phyloP scores from a whole-genome alignment of 2,113 vertebrate species.

The Notiomystis cincta region DNA sequence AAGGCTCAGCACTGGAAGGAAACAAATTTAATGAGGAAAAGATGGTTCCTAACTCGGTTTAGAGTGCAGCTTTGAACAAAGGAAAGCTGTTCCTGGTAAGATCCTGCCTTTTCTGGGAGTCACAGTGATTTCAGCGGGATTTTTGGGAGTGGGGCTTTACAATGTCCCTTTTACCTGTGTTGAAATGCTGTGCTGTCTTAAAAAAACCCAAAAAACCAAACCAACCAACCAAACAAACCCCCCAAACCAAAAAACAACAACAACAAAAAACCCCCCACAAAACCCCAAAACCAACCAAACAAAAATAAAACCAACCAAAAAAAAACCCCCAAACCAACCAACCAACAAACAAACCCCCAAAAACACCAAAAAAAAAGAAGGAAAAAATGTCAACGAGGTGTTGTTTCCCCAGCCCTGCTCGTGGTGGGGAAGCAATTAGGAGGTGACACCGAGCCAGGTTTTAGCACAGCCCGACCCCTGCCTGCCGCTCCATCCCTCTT shows the following conservation, averaged over 20 bases:
- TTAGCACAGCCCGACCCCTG: background rate
- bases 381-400: background rate
- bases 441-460: background rate
- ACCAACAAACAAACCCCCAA: too few species aligned
- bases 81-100: background rate
- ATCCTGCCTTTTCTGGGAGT: background rate
- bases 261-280: too few species aligned
- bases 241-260: too few species aligned
- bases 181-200: accelerated
- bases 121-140: background rate
- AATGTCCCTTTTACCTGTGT: background rate
- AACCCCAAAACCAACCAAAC: too few species aligned
- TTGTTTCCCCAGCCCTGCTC: background rate
- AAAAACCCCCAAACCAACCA: too few species aligned
- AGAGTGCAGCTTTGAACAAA: background rate
- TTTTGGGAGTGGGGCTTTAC: background rate
- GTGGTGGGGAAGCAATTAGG: background rate
- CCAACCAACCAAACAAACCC: too few species aligned
- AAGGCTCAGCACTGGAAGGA: background rate
- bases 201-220: too few species aligned
- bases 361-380: background rate
- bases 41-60: background rate
- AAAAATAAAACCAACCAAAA: too few species aligned
- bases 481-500: background rate
- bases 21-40: background rate